Conservation (phyloP, 2,888 invertebrate species). For the Nymphalis urticae region DNA sequence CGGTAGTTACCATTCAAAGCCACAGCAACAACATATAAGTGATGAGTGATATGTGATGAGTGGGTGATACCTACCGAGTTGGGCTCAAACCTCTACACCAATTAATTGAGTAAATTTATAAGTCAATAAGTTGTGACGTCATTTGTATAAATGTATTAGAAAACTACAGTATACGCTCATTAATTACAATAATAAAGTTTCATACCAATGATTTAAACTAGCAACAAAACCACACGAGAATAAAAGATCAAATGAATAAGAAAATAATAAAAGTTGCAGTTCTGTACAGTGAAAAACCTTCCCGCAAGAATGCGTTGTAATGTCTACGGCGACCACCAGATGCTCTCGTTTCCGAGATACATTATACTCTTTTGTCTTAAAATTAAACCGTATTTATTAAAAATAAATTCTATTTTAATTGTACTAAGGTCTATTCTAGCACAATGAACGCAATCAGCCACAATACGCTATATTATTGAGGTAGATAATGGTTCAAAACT, state of each 20-base stretch:
- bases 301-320: conserved; percentile 64
- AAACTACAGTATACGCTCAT: neutral
- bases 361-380: conserved; percentile 70
- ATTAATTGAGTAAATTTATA: neutral
- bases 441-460: neutral
- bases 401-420: conserved; percentile 24
- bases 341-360: conserved; percentile 65
- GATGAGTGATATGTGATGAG: too few relatives aligned
- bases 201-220: neutral
- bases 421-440: conserved; percentile 9
- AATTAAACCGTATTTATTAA: conserved; percentile 35
- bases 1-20: too few relatives aligned
- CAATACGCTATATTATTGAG: conserved; percentile 49
- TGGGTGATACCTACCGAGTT: too few relatives aligned
- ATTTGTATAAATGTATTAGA: neutral
- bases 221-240: conserved; percentile 1
- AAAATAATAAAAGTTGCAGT: conserved; percentile 35
- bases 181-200: neutral
- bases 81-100: too few relatives aligned
- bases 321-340: conserved; percentile 72
- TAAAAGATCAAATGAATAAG: conserved; percentile 16
- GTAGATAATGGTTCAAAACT: conserved; percentile 69
- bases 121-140: neutral
- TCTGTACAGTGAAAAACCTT: conserved; percentile 44
- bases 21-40: too few relatives aligned